Conservation (phyloP, 2,797 vertebrate genomes). For the Crypturellus tataupa region DNA sequence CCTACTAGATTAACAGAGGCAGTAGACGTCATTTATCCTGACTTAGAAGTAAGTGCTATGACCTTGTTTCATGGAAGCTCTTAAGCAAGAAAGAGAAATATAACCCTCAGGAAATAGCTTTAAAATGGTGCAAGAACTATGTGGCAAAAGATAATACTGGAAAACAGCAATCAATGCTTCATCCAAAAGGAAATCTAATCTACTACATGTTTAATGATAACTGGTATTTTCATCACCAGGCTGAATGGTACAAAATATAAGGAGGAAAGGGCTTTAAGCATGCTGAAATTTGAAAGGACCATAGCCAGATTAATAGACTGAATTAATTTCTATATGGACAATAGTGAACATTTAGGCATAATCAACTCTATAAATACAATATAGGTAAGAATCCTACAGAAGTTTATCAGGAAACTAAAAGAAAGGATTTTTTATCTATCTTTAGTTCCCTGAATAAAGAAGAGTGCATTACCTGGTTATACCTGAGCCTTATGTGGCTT, state of each 20-base stretch:
- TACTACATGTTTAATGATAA: not conserved
- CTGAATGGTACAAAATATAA: not conserved
- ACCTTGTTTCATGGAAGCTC: not conserved
- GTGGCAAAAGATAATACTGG: not conserved
- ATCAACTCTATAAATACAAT: not conserved
- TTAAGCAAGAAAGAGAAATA: not conserved
- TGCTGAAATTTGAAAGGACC: not conserved
- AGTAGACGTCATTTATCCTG: not conserved
- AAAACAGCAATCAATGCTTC: not conserved
- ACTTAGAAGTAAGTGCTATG: not conserved
- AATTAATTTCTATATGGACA: not conserved
- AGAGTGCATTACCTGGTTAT: not conserved
- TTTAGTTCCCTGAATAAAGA: not conserved
- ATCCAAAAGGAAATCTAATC: not conserved
- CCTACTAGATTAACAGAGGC: not conserved
- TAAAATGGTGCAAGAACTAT: not conserved
- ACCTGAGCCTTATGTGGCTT: not conserved
- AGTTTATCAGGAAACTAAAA: not conserved
- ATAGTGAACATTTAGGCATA: not conserved
- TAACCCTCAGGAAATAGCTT: not conserved
- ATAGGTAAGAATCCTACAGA: not conserved
- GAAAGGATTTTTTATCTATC: not conserved
- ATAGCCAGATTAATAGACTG: not conserved
- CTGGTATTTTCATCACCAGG: not conserved
- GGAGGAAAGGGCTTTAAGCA: not conserved